Conservation (phyloP, 2,797 vertebrate genomes). For the Cheirogaleus major region DNA sequence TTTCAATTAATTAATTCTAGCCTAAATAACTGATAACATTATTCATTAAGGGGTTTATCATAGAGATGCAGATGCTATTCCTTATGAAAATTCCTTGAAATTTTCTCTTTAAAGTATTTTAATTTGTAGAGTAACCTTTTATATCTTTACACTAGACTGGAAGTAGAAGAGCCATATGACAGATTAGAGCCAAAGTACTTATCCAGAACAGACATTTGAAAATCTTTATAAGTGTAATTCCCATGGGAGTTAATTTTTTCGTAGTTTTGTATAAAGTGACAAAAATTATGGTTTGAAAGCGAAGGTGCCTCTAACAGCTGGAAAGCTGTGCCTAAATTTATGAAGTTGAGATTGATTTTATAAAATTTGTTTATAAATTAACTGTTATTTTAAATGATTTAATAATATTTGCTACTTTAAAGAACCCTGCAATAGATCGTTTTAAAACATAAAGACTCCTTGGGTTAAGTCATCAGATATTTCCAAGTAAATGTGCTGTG, state of each 20-base stretch:
- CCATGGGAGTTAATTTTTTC: not conserved
- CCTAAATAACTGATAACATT: conserved; percentile 44
- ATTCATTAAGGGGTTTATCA: conserved; percentile 18
- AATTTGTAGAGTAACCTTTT: conserved; percentile 11
- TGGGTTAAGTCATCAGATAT: not conserved
- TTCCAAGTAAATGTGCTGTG: not conserved
- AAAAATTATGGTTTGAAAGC: not conserved
- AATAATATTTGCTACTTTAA: not conserved
- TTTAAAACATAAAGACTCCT: not conserved
- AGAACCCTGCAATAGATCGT: not conserved
- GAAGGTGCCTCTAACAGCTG: not conserved
- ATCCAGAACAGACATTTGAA: not conserved
- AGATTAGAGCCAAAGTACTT: conserved; percentile 33
- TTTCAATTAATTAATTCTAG: conserved; percentile 65
- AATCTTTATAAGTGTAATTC: not conserved
- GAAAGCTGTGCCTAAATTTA: not conserved
- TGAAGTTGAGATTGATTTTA: not conserved
- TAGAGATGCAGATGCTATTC: not conserved
- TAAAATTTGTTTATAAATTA: not conserved
- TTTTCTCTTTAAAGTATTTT: not conserved
- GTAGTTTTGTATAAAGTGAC: conserved; percentile 19
- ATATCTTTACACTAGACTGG: not conserved
- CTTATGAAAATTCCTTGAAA: not conserved
- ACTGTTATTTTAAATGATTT: conserved; percentile 9
- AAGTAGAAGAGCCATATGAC: not conserved